These are phyloP conservation scores for Ditylenchus dipsaci DNA, from an alignment of 1,140 invertebrate genomes.

Conservation along the genomic window DNA sequence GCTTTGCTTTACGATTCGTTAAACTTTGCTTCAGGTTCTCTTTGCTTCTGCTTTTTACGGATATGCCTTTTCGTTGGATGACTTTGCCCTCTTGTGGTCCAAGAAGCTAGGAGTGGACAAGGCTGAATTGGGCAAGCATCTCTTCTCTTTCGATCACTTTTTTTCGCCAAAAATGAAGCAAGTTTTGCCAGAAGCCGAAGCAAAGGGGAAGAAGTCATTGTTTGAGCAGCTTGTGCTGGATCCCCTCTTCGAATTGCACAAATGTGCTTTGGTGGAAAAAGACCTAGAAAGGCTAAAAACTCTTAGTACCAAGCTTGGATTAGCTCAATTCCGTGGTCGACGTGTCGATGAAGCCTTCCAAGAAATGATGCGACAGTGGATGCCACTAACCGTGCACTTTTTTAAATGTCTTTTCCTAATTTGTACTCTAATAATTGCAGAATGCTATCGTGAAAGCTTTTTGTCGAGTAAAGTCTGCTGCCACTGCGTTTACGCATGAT, in stretches of 20 bases:
- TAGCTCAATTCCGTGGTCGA: constrained; percentile 28
- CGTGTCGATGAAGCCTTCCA: constrained; percentile 50
- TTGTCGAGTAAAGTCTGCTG: constrained; percentile 29
- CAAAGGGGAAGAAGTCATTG: constrained; percentile 85
- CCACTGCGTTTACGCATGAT: constrained; percentile 27
- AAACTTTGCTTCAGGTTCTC: constrained; percentile 58
- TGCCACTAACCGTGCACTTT: constrained; percentile 23
- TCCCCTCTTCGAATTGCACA: constrained; percentile 86
- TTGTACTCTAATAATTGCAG: not conserved
- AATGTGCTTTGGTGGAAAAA: constrained; percentile 71
- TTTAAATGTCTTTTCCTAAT: not conserved
- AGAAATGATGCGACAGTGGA: constrained; percentile 43
- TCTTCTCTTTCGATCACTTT: constrained; percentile 90
- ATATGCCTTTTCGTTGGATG: constrained; percentile 80
- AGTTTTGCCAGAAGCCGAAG: constrained; percentile 74
- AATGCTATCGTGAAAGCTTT: constrained; percentile 34
- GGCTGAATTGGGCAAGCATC: constrained; percentile 67
- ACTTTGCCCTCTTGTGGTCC: constrained; percentile 82
- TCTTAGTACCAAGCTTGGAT: constrained; percentile 30
- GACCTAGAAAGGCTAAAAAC: constrained; percentile 44
- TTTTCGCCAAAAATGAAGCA: constrained; percentile 79
- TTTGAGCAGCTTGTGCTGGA: constrained; percentile 93
- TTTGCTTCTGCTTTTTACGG: constrained; percentile 93
- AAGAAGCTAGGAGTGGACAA: constrained; percentile 50
- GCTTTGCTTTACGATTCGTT: constrained; percentile 1